Base-by-base conservation (phyloP, 2,888 invertebrate genomes). In the Apomyelois bistriatella region DNA sequence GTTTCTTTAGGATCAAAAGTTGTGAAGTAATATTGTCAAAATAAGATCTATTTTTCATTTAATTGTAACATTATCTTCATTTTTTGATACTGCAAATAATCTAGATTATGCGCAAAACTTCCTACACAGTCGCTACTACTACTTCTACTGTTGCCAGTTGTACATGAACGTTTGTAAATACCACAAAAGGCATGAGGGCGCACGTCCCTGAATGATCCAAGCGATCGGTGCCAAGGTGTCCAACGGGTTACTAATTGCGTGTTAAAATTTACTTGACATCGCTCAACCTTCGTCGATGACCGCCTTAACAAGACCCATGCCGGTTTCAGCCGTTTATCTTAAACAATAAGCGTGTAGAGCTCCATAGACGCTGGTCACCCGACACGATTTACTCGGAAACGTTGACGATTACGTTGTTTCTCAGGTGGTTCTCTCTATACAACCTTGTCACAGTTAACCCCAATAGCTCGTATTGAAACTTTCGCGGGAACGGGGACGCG, bases 211-310 rank as follows among this genome's bases (percentile, higher is more conserved):
- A 78, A 69, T 72, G 68, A 68, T 62, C 68, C 65, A 68, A 69
- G 68, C 72, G 71, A 86, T 85, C 74, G 76, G 80, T 85, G 87
- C 84, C 87, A 87, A 88, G 85, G 85, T 79, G 73, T 79, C 79
- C 74, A 72, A 57, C 73, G 74, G 73, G 72, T 76, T 80, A 79
- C 82, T 84, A 86, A 88, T 88, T 86, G 85, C 86, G 85, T 86
- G 86, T 83, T 85, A 85, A 86, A 87, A 81, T 86, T 87, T 81
- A 85, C 85, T 84, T 83, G 86, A 86, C 86, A 79, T 79, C 82
- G 74, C 75, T 80, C 80, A 84, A 82, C 87, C 86, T 86, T 85
- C 81, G 67, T 65, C 61, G 58, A 58, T 64, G 64, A 59, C 76
- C 77, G 72, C 61, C 64, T 55, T 70, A 69, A 59, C 60, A 64